Evolutionary conservation across 1,140 invertebrate species (phyloP), one percentile per base, ranked within the genome.

Genomic region (Chironomus striatipennis): DNA sequence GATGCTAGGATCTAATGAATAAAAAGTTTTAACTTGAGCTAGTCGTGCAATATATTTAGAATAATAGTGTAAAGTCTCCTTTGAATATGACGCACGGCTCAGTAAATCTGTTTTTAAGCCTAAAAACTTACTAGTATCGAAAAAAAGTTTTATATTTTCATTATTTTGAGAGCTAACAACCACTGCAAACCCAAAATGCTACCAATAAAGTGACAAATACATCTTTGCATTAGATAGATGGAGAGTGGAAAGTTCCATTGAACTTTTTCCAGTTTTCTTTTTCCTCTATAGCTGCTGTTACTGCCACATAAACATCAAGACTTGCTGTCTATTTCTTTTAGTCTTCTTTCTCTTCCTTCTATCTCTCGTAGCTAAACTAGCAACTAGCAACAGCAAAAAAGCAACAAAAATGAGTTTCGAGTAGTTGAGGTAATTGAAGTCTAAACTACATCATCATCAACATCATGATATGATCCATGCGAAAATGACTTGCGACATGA

Each of bases 191-290:
- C 9, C 12, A 47, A 47, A 47, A 8, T 47, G 15, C 47, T 5
- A n/a, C 47, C 12, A 57, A 57, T 12, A 10, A 57, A 57, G 5
- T n/a, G n/a, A 57, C 5, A 57, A 15, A 15, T 34, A 34, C 24
- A 34, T 2, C 5, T 57, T 15, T 57, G 9, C 47, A 57, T 57
- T 5, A n/a, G n/a, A 57, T 12, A 57, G 47, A 57, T n/a, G 47
- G 47, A 57, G 47, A 57, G n/a, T 57, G 47, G 47, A 57, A 57
- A 57, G 47, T 57, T 57, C 47, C 47, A 57, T 57, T 57, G 47
- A 57, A 57, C 47, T 57, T n/a, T 57, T 57, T 57, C 15, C 47
- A n/a, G 12, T 57, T 57, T 57, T 57, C n/a, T n/a, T 57, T 12
- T 57, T n/a, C 47, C n/a, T 57, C n/a, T 57, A 3, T 57, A 12